phyloP scores from a whole-genome alignment of 2,888 invertebrate genomes.

The Glaucopsyche alexis region DNA sequence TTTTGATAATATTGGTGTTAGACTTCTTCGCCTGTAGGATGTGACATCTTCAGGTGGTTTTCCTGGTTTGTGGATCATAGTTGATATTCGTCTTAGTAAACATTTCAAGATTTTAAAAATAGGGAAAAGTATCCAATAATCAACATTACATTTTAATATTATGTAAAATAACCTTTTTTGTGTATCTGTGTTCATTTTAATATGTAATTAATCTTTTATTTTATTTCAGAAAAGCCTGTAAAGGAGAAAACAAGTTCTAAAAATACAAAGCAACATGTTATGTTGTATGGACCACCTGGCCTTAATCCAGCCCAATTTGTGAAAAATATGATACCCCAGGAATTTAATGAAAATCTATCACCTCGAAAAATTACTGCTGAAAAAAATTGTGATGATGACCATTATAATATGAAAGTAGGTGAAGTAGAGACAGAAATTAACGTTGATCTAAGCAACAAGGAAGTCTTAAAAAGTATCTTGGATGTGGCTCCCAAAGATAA shows the following conservation, averaged over 20 bases:
- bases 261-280: slow-evolving; percentile 35
- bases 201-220: neutral
- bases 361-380: neutral
- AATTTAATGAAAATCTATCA: neutral
- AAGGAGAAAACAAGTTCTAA: slow-evolving; percentile 19
- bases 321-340: slow-evolving; percentile 15
- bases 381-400: slow-evolving; percentile 2
- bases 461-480: slow-evolving; percentile 12
- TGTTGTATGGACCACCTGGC: slow-evolving; percentile 52
- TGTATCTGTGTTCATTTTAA: no score
- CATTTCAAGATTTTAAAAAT: no score
- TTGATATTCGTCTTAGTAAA: no score
- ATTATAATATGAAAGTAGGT: neutral
- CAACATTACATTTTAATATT: no score
- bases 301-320: slow-evolving; percentile 27
- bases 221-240: neutral
- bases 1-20: no score
- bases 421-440: slow-evolving; percentile 28
- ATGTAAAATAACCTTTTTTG: no score
- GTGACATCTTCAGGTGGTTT: no score
- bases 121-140: no score
- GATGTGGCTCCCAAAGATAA: neutral
- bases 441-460: slow-evolving; percentile 16
- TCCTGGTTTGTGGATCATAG: no score
- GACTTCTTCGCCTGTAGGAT: no score